Evolutionary conservation across 1,140 invertebrate species (phyloP).

Genomic region (Probaryconus sp.): DNA sequence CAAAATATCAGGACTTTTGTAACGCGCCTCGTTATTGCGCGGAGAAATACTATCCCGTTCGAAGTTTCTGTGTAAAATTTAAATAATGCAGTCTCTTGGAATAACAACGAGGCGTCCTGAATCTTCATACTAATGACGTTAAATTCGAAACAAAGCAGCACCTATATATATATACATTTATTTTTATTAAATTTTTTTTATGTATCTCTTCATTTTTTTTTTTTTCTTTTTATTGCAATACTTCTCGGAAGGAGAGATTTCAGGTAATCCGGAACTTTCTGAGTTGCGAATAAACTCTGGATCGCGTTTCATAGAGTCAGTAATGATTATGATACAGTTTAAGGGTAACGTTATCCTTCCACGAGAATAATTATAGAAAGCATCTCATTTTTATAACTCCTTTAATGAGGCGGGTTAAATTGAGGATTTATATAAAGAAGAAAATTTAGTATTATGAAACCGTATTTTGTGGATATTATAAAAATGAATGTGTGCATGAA

Average conservation of each 20-base stretch:
- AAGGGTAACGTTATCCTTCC: slow-evolving; percentile 5
- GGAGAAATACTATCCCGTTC: slow-evolving; percentile 11
- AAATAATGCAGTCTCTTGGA: slow-evolving; percentile 17
- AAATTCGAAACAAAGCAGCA: slow-evolving; percentile 20
- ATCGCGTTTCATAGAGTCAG: slow-evolving; percentile 10
- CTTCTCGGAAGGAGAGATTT: slow-evolving; percentile 14
- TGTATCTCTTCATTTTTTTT: too few relatives aligned
- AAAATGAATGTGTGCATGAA: too few relatives aligned
- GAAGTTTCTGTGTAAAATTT: slow-evolving; percentile 16
- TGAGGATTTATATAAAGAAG: too few relatives aligned
- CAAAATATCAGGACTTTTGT: neutral
- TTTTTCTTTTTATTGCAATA: too few relatives aligned
- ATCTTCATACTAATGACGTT: slow-evolving; percentile 39
- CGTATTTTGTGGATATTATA: too few relatives aligned
- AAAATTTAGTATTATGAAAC: too few relatives aligned
- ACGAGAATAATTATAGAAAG: neutral
- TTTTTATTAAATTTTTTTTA: too few relatives aligned
- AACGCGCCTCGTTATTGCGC: neutral
- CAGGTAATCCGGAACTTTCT: slow-evolving; percentile 19
- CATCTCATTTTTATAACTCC: slow-evolving; percentile 1
- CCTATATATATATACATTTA: too few relatives aligned
- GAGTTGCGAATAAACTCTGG: slow-evolving; percentile 4
- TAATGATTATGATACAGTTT: slow-evolving; percentile 24
- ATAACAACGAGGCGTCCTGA: slow-evolving; percentile 16
- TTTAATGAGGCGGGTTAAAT: slow-evolving; percentile 24